These are phyloP conservation scores for Mormyrus hasselquistii DNA, from an alignment of 2,797 vertebrate genomes.

Conservation along the genomic window DNA sequence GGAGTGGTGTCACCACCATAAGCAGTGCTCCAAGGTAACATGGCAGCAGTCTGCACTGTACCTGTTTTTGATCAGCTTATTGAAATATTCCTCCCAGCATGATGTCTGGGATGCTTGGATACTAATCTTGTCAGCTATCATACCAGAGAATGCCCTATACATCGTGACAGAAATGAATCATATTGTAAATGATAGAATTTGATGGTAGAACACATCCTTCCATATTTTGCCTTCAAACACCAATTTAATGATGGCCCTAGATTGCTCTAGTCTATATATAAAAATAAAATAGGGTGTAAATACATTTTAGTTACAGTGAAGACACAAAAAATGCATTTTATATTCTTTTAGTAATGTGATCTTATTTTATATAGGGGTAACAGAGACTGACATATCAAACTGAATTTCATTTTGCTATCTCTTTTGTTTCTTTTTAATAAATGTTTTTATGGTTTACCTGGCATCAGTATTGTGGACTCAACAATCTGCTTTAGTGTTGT, in stretches of 20 bases:
- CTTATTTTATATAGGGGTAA: neutral
- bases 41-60: constrained; percentile 24
- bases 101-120: neutral
- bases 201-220: neutral
- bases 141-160: neutral
- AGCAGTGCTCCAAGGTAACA: constrained; percentile 94
- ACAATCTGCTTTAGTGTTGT: neutral
- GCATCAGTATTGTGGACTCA: neutral
- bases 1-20: constrained; percentile 96
- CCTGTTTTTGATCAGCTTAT: neutral
- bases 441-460: constrained; percentile 8
- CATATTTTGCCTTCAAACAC: neutral
- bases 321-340: neutral
- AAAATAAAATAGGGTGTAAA: neutral
- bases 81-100: neutral
- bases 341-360: neutral
- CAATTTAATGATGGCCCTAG: neutral
- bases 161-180: neutral
- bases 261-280: neutral
- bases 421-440: neutral
- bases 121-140: neutral
- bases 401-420: neutral
- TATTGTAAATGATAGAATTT: neutral
- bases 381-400: neutral
- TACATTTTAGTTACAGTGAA: neutral